A percentile compares a stretch with the other conserved stretches of the same genome.
These are phyloP conservation scores for Peromyscus melanophrys DNA, from an alignment of 2,797 vertebrate species.

Conservation along the genomic window DNA sequence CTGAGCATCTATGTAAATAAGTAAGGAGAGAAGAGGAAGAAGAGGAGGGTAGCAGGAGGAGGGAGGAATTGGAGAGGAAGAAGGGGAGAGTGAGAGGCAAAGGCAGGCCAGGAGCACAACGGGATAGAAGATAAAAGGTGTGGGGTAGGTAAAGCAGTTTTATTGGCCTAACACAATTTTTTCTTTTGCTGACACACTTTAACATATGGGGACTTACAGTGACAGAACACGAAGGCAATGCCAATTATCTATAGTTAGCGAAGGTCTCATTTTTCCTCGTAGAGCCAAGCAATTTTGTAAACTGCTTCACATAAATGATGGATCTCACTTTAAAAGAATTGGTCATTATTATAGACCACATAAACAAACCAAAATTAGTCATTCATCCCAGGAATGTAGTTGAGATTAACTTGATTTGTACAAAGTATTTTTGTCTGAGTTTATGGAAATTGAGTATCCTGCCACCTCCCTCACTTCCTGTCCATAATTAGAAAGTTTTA, in stretches of 20 bases:
- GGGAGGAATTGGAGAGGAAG: neutral
- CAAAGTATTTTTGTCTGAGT: constrained; percentile 47
- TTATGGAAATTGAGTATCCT: constrained; percentile 50
- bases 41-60: neutral
- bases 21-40: neutral
- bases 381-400: constrained; percentile 20
- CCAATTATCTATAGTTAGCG: constrained; percentile 17
- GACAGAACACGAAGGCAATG: neutral
- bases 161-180: neutral
- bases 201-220: constrained; percentile 21
- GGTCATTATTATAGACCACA: constrained; percentile 36
- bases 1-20: constrained; percentile 48
- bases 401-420: constrained; percentile 60
- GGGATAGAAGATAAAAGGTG: neutral
- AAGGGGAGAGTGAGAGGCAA: neutral
- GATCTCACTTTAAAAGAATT: constrained; percentile 57
- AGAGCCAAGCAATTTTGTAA: constrained; percentile 46
- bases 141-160: neutral
- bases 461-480: neutral
- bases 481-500: constrained; percentile 61
- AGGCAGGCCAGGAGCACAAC: neutral
- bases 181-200: constrained; percentile 44
- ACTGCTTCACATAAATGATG: constrained; percentile 10
- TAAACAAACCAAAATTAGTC: constrained; percentile 44
- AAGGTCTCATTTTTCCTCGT: constrained; percentile 11